Conservation (phyloP, 2,113 vertebrate species). For the Malurus cyaneus region DNA sequence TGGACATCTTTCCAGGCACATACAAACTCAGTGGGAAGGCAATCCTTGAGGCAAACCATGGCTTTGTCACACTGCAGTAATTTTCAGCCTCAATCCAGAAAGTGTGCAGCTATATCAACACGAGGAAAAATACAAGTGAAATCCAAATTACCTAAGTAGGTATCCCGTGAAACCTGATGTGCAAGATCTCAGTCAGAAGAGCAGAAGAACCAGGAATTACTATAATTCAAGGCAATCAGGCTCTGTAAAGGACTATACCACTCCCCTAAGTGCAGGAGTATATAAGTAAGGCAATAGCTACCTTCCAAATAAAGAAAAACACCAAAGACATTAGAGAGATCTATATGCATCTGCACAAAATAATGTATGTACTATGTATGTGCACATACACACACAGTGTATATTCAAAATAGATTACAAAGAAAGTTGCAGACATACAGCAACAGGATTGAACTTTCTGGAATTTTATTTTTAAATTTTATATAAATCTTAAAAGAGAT, state of each 20-base stretch:
- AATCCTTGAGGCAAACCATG: slow-evolving; percentile 93
- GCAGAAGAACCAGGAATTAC: background rate
- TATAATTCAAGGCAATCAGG: background rate
- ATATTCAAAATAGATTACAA: background rate
- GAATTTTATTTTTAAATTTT: background rate
- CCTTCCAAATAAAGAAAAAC: background rate
- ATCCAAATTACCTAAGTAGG: background rate
- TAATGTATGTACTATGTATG: rapidly evolving
- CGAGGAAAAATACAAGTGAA: background rate
- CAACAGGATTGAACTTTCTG: background rate
- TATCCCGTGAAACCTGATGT: background rate
- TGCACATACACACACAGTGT: background rate
- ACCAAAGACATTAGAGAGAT: background rate
- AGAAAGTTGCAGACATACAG: background rate
- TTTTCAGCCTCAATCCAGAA: slow-evolving; percentile 98
- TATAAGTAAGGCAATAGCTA: background rate
- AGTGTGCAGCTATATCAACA: slow-evolving; percentile 86
- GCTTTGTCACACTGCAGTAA: slow-evolving; percentile 89
- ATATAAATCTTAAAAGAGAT: background rate
- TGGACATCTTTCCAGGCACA: slow-evolving; percentile 85
- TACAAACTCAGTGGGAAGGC: slow-evolving; percentile 91
- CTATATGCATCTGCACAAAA: background rate
- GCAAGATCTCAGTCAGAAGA: background rate
- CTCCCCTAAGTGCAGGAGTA: background rate
- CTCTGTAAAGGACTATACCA: background rate